These are phyloP conservation scores for Stegana nigrithorax DNA, from an alignment of 2,888 invertebrate species.

Conservation along the genomic window DNA sequence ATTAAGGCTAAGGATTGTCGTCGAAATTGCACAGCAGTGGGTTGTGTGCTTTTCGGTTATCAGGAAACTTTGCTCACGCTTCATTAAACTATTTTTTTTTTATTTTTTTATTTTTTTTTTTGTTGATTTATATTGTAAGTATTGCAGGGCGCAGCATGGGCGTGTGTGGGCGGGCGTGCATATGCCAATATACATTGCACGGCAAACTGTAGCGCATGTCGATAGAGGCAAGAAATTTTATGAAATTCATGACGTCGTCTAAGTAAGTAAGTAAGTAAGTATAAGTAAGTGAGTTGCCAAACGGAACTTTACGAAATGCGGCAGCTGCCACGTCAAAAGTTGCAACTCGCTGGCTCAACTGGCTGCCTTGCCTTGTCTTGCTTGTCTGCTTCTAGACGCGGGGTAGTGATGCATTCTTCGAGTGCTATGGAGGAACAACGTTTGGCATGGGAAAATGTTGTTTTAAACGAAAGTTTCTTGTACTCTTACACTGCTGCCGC, in stretches of 20 bases:
- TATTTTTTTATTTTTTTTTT: too few species aligned
- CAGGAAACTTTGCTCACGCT: slow-evolving; percentile 4
- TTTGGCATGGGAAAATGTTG: neutral
- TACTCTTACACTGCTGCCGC: slow-evolving; percentile 49
- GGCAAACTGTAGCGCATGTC: too few species aligned
- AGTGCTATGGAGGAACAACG: too few species aligned
- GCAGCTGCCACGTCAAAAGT: slow-evolving; percentile 58
- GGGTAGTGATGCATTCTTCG: too few species aligned
- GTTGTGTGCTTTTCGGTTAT: neutral
- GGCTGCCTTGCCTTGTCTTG: slow-evolving; percentile 16
- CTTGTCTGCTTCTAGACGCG: too few species aligned
- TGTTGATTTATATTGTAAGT: too few species aligned
- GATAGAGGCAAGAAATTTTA: too few species aligned
- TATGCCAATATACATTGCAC: too few species aligned
- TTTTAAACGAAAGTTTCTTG: neutral
- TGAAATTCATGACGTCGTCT: too few species aligned
- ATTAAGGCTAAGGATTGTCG: slow-evolving; percentile 44
- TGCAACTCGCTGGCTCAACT: slow-evolving; percentile 46
- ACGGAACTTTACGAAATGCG: slow-evolving; percentile 40
- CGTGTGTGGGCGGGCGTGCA: too few species aligned
- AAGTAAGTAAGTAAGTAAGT: too few species aligned
- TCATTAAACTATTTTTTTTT: slow-evolving; percentile 2
- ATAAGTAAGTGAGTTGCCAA: slow-evolving; percentile 52
- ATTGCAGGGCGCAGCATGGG: too few species aligned
- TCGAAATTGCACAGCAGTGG: neutral